Base-by-base conservation (phyloP, 2,113 vertebrate species). In the Condylura cristata region DNA sequence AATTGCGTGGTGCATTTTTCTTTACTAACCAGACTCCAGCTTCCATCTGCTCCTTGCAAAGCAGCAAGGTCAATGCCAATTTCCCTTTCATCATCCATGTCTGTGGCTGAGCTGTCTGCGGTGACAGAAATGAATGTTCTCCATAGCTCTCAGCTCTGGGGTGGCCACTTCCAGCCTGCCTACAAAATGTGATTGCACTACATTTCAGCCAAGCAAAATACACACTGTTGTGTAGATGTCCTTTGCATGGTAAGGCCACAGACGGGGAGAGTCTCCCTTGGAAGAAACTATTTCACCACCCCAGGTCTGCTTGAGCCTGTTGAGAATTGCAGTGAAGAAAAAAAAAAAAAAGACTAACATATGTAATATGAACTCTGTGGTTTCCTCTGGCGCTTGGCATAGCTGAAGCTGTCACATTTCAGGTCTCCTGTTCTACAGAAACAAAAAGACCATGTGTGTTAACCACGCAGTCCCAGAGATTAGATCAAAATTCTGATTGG, bases 21-120 rank as follows among this genome's bases (percentile, higher is more conserved):
- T 93, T 96, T 93, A 78, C 95, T 96, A 95, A 94, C 85, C 74
- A 96, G 94, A 94, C 88, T 96, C 79, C 51, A 95, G 75, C 78
- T 94, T 90, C 96, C 93, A 97, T 97, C 85, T 96, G 85, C 74
- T 97, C 58, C 92, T 96, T 88, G 87, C 68, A 97, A 96, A 95
- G 74, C 81, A 79, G 24, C 80, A 93, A 96, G 95, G 95, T 96
- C 96, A 97, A 92, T 96, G 97, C 96, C 95, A 97, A 93, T 95
- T 97, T 97, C 87, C 81, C 82, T 97, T 96, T 96, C 85, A 93
- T 96, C 96, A 96, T 95, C 92, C 11, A 61, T 9, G 80, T 94
- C 95, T 97, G 95, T 94, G 87, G 68, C 92, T 86, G 92, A 96
- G 85, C 95, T 95, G 58, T 96, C 92, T 97, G 87, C 12, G 37